Percentiles rank a stretch among this genome's conserved stretches.
Evolutionary conservation across 2,113 vertebrate genomes (phyloP).

Genomic region (Otolemur garnettii): DNA sequence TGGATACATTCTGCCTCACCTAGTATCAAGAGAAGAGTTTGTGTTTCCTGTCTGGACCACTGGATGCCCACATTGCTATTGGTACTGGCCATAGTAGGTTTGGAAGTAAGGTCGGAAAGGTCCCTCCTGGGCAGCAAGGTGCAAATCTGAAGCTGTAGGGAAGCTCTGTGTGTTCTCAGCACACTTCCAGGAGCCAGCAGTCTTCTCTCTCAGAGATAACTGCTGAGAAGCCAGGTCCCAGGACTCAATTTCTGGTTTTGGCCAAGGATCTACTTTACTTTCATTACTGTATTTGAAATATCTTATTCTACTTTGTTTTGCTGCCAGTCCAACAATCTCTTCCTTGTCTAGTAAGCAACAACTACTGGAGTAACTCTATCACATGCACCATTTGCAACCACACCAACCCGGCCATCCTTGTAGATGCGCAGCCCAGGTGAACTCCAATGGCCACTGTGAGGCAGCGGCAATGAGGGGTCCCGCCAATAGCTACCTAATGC

Average conservation of each 20-base stretch:
- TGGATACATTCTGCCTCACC: conserved; percentile 83
- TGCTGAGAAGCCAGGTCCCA: conserved; percentile 77
- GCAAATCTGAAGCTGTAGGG: conserved; percentile 70
- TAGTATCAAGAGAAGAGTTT: conserved; percentile 83
- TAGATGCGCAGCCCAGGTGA: conserved; percentile 95
- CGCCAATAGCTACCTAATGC: neutral
- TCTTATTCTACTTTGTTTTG: conserved; percentile 96
- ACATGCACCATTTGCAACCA: conserved; percentile 97
- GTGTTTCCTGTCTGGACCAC: conserved; percentile 84
- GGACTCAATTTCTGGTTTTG: conserved; percentile 86
- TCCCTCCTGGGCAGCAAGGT: conserved; percentile 51
- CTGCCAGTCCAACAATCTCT: conserved; percentile 97
- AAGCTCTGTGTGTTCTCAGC: conserved; percentile 69
- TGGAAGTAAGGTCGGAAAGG: conserved; percentile 63
- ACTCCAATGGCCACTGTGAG: conserved; percentile 96
- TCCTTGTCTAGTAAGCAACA: conserved; percentile 94
- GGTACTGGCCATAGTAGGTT: conserved; percentile 70
- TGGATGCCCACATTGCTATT: conserved; percentile 83
- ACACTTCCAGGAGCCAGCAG: conserved; percentile 71
- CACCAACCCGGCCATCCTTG: conserved; percentile 97
- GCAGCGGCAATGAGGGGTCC: rapidly evolving
- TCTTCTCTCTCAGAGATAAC: conserved; percentile 76
- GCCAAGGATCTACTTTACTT: conserved; percentile 97
- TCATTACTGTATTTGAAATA: conserved; percentile 94
- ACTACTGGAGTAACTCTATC: conserved; percentile 97